Base-by-base conservation (phyloP, 2,797 vertebrate species). In the Acomys russatus region DNA sequence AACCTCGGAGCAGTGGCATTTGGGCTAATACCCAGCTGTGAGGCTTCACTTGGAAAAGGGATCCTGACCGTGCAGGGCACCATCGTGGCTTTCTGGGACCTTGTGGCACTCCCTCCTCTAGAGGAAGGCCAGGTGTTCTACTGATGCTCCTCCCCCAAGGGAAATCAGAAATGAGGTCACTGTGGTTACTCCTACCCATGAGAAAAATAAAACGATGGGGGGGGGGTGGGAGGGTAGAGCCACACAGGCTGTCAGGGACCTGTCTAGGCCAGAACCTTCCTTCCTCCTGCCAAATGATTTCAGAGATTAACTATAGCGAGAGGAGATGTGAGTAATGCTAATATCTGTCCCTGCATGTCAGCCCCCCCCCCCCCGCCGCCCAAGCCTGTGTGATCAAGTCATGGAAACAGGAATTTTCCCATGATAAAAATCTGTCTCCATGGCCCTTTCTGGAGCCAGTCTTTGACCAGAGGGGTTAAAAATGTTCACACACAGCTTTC, bases 1-100 rank as follows among this genome's bases (percentile, higher is more conserved):
- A 33, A 56, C 14, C 63, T 6, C n/a, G 15, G 5, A 44, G n/a
- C 1, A 3, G 28, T 35, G 63, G 64, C 30, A 23, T 44, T 71
- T 49, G 77, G 66, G 74, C 6, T 63, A 5, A 83, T 14, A 14
- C 10, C 18, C 0, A 63, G 18, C 35, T n/a, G 66, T 44, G 89
- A 54, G 12, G n/a, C 80, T 71, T 92, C 18, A 35, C 82, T 82
- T 94, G 87, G 84, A 82, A 90, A 84, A 25, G 51, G 59, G 38
- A 56, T 15, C 35, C 63, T 44, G 44, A 44, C 44, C 44, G 44
- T 44, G 44, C 44, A 44, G 44, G 44, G 44, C 0, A 0, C 71
- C 56, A 61, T 23, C 3, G 22, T 22, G 30, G 15, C 82, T 82
- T 64, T 18, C 2, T 0, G 17, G 73, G 56, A 61, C 9, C 17